Evolutionary conservation across 2,113 vertebrate genomes (phyloP).

Genomic region (Phoxinus phoxinus): DNA sequence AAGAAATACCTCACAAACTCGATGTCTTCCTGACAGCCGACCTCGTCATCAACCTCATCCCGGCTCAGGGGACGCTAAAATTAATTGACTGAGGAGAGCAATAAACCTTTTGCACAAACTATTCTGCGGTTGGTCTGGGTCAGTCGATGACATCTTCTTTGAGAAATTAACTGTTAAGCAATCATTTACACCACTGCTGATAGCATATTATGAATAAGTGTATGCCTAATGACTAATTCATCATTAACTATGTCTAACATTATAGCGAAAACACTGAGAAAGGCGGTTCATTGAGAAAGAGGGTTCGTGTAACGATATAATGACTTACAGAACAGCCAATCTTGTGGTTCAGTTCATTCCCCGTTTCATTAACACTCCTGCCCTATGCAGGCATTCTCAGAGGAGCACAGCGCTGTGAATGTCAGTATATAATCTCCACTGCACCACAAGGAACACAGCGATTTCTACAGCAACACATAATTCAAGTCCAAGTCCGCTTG

Average conservation of each 20-base stretch:
- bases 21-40: background rate
- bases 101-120: background rate
- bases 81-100: slow-evolving; percentile 22
- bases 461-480: slow-evolving; percentile 43
- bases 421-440: slow-evolving; percentile 43
- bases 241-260: background rate
- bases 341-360: slow-evolving; percentile 19
- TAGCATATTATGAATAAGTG: slow-evolving; percentile 5
- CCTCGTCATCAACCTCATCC: background rate
- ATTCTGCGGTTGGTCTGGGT: background rate
- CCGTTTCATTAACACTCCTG: slow-evolving; percentile 20
- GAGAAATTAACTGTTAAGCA: slow-evolving; percentile 15
- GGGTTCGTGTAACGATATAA: background rate
- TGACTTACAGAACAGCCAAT: slow-evolving; percentile 22
- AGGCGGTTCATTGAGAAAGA: no score
- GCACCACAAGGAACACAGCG: slow-evolving; percentile 14
- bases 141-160: slow-evolving; percentile 20
- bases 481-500: slow-evolving; percentile 74
- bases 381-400: slow-evolving; percentile 24
- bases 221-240: slow-evolving; percentile 12
- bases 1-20: slow-evolving; percentile 11
- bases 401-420: slow-evolving; percentile 28
- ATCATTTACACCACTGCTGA: slow-evolving; percentile 10
- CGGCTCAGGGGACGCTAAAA: background rate
- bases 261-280: slow-evolving; percentile 3